A percentile compares a stretch with the other conserved stretches of the same genome.
phyloP scores from a whole-genome alignment of 2,113 vertebrate species.

The Gallinago paraguaiae region DNA sequence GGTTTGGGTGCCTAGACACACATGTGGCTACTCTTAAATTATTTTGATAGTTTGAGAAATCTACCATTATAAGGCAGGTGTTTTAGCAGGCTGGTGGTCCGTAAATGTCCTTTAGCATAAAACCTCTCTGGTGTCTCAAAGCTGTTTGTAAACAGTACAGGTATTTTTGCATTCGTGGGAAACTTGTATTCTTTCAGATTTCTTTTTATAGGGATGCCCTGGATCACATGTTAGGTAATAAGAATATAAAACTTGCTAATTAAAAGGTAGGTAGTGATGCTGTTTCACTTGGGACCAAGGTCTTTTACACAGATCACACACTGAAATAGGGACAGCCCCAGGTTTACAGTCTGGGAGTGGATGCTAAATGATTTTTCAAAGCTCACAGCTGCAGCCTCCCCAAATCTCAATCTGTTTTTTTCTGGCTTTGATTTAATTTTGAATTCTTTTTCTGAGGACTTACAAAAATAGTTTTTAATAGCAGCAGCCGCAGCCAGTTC shows the following conservation, averaged over 20 bases:
- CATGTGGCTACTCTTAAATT: neutral
- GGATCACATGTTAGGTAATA: neutral
- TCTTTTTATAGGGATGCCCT: neutral
- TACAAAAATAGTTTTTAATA: slow-evolving; percentile 61
- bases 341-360: neutral
- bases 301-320: neutral
- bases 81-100: neutral
- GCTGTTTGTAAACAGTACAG: neutral
- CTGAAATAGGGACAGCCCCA: neutral
- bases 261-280: neutral
- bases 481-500: neutral
- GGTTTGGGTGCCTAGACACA: neutral
- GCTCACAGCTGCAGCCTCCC: slow-evolving; percentile 2
- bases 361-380: neutral
- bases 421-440: slow-evolving; percentile 15
- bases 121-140: neutral
- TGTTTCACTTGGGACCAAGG: neutral
- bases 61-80: neutral
- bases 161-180: neutral
- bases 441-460: slow-evolving; percentile 15
- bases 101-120: neutral
- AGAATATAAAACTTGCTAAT: neutral
- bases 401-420: neutral
- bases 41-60: neutral
- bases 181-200: neutral